Conservation (phyloP, 2,113 vertebrate genomes). For the Coptodon rendalli region DNA sequence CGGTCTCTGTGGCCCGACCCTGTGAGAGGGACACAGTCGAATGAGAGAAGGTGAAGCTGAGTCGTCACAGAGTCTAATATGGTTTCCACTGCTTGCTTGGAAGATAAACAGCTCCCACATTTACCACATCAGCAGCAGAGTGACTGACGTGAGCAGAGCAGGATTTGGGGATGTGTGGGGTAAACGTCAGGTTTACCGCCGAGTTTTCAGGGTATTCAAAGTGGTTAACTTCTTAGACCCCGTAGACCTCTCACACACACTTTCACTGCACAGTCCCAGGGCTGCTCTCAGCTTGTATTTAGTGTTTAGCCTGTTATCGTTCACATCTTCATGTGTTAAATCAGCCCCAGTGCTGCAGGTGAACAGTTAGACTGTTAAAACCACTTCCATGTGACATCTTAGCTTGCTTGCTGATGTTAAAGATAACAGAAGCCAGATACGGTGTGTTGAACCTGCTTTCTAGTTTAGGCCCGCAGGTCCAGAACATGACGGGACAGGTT, state of each 20-base stretch:
- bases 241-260: not conserved
- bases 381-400: not conserved
- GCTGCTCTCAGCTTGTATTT: fast-evolving
- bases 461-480: not conserved
- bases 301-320: not conserved
- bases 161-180: not conserved
- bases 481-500: not conserved
- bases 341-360: not conserved
- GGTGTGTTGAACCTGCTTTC: fast-evolving
- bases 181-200: not conserved
- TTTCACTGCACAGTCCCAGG: not conserved
- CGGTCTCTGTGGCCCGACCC: constrained; percentile 76
- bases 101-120: not conserved
- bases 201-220: not conserved
- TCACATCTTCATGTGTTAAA: not conserved
- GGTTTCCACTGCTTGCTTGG: fast-evolving
- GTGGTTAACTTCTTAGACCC: not conserved
- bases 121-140: not conserved
- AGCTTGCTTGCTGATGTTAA: not conserved
- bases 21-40: constrained; percentile 42
- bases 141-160: not conserved
- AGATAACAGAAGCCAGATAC: not conserved
- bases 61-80: not conserved
- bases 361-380: not conserved
- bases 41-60: not conserved